Conservation (phyloP, 2,888 invertebrate species). For the Criorhina ranunculi region DNA sequence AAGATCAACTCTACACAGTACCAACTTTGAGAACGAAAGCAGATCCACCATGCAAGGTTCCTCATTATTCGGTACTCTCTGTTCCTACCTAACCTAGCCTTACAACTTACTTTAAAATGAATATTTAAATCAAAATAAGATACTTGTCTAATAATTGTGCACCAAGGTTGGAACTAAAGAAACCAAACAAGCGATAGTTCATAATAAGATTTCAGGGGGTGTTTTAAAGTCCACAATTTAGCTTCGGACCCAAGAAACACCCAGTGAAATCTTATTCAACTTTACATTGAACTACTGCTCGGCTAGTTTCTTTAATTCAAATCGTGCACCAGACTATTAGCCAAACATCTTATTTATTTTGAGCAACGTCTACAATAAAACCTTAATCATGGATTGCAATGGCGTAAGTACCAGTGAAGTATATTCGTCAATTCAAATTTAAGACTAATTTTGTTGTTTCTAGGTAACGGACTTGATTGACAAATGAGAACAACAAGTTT, state of each 20-base stretch:
- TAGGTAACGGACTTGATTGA: neutral
- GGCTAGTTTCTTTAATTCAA: neutral
- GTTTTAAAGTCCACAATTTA: neutral
- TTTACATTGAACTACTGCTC: conserved; percentile 4
- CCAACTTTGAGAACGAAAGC: too few relatives aligned
- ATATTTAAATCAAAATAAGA: neutral
- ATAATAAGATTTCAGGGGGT: conserved; percentile 2
- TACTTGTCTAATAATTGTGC: neutral
- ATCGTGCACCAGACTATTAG: neutral
- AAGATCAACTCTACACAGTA: too few relatives aligned
- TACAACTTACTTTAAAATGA: too few relatives aligned
- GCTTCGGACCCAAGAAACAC: neutral
- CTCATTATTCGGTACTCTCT: too few relatives aligned
- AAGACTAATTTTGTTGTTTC: neutral
- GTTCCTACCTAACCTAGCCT: too few relatives aligned
- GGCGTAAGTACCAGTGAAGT: neutral
- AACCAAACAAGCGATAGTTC: neutral
- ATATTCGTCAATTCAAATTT: neutral
- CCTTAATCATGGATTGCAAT: neutral
- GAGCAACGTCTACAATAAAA: too few relatives aligned
- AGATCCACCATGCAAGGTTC: too few relatives aligned
- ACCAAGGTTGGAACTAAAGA: neutral
- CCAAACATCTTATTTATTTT: neutral
- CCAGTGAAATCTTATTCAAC: conserved; percentile 18
- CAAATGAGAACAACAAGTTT: neutral